Base-by-base conservation (phyloP, 2,797 vertebrate species). In the Artibeus jamaicensis region DNA sequence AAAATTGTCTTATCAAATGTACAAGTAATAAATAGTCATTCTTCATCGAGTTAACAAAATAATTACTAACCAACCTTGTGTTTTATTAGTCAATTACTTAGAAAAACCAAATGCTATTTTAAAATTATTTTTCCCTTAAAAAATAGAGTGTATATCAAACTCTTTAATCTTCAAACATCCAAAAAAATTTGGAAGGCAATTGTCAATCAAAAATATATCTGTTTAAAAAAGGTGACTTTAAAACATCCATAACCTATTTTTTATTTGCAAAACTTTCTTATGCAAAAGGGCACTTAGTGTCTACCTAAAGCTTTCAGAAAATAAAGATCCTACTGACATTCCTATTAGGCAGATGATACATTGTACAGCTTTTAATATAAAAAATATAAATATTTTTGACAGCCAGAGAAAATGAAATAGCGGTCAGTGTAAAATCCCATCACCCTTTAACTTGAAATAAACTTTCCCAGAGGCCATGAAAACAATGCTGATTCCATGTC, bases 201-300 rank as follows among this genome's bases (percentile, higher is more conserved):
- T 93, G 55, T 96, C 81, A 97, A 93, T 96, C 86, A 96, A 83
- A 97, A 96, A 87, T 57, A 96, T 39, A 96, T 71, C 96, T 86
- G 93, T 96, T 97, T 48, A 86, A 89, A 91, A 96, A 95, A 94
- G 42, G 9, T 94, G 10, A 65, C 95, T 97, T 97, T 96, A 94
- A 97, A 83, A 97, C 67, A 97, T 95, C 95, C n/a, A 93, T 70
- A 97, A 98, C 97, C 95, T 91, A 97, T 82, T 96, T 65, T 65
- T 97, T 2, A 59, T 93, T 93, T 44, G 57, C 68, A 95, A 81
- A 97, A 48, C 76, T 97, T 97, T 97, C 93, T 96, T 97, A 98
- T 96, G 97, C 70, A 93, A 98, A 98, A 98, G 98, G 98, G 97
- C 98, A 99, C 99, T 99, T 98, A 59, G 94, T 77, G 8, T 97